These are phyloP conservation scores for Clanis bilineata DNA, from an alignment of 2,888 invertebrate species.

Conservation along the genomic window DNA sequence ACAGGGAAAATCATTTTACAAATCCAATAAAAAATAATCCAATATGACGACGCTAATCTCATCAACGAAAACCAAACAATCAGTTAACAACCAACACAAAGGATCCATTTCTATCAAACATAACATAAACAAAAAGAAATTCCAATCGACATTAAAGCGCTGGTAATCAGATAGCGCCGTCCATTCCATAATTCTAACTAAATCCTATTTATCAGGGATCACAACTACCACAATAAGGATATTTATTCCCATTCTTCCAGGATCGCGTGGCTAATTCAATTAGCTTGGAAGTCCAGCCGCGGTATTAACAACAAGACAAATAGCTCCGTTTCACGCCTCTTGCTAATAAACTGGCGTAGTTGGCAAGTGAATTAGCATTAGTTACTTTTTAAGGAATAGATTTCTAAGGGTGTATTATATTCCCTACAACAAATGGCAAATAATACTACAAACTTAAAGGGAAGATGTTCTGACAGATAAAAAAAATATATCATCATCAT, in stretches of 20 bases:
- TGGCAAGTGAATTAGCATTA: conserved; percentile 17
- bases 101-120: too few species aligned
- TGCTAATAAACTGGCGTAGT: conserved; percentile 17
- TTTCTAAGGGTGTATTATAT: too few species aligned
- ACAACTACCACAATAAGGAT: conserved; percentile 21
- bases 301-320: conserved; percentile 70
- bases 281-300: conserved; percentile 54
- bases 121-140: background rate
- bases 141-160: conserved; percentile 4
- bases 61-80: background rate
- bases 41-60: too few species aligned
- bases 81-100: background rate
- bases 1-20: too few species aligned
- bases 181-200: conserved; percentile 12
- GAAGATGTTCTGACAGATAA: too few species aligned
- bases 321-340: conserved; percentile 64
- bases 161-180: background rate
- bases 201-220: conserved; percentile 15
- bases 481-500: too few species aligned
- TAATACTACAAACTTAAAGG: too few species aligned
- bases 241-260: conserved; percentile 36
- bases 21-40: too few species aligned
- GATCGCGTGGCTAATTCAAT: conserved; percentile 62
- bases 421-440: too few species aligned
- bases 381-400: background rate